Evolutionary conservation across 2,113 vertebrate species (phyloP), one percentile per base, ranked within the genome.

Genomic region (Sminthopsis crassicaudata): DNA sequence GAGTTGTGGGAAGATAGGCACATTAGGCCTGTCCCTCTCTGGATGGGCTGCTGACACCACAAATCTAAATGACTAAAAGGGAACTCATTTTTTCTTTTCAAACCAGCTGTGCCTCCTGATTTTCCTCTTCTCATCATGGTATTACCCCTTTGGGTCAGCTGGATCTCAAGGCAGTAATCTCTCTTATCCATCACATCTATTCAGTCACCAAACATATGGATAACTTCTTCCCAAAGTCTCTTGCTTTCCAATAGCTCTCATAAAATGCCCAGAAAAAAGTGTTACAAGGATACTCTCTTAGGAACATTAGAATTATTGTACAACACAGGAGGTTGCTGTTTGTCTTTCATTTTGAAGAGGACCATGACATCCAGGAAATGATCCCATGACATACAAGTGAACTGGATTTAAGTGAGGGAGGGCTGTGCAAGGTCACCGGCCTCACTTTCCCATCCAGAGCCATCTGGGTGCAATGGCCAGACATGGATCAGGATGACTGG

Each of bases 61-160:
- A 89, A 52, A 92, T 90, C 53, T 92, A 91, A 92, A 36, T 54
- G 84, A 96, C 36, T 67, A 67, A 95, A 88, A n/a, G 27, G 4
- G 51, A 91, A 53, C 93, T 90, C 30, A 76, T 76, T 76, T 25
- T 1, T 89, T 92, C 88, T 22, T 89, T 22, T 46, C 48, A 27
- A 95, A 94, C 89, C 27, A 92, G 25, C 26, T 92, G 92, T 10
- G 46, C 11, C 24, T 93, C 27, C 46, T 93, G 42, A 46, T 88
- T 48, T 24, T 19, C 92, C 46, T n/a, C 22, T 93, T 93, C 25
- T 9, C 3, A 9, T 30, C 46, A 53, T 76, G 84, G 46, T 46
- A 53, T 95, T 93, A n/a, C 27, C 27, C 22, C 90, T 53, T 48
- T 57, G 27, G 48, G 91, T 91, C 36, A 92, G 16, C 0, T 16